phyloP scores from a whole-genome alignment of 2,797 vertebrate species.

The Dermochelys coriacea region DNA sequence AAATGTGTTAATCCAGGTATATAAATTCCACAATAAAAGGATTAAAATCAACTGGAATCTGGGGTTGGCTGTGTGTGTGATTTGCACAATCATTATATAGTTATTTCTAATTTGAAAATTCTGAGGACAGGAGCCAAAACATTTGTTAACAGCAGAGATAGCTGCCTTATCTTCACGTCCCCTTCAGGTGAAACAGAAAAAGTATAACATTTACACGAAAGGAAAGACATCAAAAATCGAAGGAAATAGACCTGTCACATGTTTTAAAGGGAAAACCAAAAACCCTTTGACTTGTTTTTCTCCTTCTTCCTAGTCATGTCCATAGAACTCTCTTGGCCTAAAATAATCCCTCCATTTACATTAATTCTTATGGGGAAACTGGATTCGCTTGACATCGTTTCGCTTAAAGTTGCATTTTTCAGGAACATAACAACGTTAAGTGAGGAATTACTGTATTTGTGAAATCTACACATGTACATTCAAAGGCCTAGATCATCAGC shows the following conservation, averaged over 20 bases:
- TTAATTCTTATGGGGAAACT: no score
- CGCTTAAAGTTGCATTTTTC: no score
- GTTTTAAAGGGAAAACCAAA: background rate
- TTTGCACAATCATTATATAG: conserved; percentile 37
- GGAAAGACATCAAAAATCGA: background rate
- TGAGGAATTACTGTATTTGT: background rate
- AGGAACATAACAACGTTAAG: no score
- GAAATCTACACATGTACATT: background rate
- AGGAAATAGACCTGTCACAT: background rate
- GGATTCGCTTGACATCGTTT: no score
- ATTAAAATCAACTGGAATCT: background rate
- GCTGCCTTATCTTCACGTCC: background rate
- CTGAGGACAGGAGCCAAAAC: background rate
- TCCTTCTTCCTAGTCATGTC: background rate
- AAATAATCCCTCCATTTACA: no score
- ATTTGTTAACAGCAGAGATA: background rate
- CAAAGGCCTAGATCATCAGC: background rate
- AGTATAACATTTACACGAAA: background rate
- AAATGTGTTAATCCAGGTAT: conserved; percentile 24
- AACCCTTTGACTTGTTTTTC: background rate
- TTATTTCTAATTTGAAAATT: conserved; percentile 6
- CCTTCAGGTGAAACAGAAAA: conserved; percentile 17
- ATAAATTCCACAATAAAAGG: conserved; percentile 10
- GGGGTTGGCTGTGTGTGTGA: background rate
- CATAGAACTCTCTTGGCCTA: background rate